A percentile compares a stretch with the other conserved stretches of the same genome.
These are phyloP conservation scores for Yasuhikotakia modesta DNA, from an alignment of 2,797 vertebrate species.

Conservation along the genomic window DNA sequence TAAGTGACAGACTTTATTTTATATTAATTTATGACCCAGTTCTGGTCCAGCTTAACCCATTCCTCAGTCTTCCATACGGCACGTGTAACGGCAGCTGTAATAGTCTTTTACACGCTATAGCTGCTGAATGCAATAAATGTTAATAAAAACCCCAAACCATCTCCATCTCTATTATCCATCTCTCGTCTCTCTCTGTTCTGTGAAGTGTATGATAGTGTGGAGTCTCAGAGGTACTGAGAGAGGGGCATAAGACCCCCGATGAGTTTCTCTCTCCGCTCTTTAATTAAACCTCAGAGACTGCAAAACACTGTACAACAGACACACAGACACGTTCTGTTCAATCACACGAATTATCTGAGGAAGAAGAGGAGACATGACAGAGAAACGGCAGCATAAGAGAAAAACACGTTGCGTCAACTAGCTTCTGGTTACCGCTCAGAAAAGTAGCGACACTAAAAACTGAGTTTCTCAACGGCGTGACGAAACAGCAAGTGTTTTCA, in stretches of 20 bases:
- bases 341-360: neutral
- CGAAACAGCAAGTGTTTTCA: too few species aligned
- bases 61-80: neutral
- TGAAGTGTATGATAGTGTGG: conserved; percentile 39
- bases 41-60: neutral
- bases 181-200: neutral
- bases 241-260: conserved; percentile 29
- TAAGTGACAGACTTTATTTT: neutral
- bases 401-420: too few species aligned
- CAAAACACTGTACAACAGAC: neutral
- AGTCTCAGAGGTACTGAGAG: conserved; percentile 18
- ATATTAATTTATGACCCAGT: neutral
- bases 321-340: conserved; percentile 24
- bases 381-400: conserved; percentile 25
- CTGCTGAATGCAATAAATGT: neutral
- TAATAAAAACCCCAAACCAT: neutral
- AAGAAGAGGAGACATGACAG: neutral
- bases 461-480: too few species aligned
- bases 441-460: too few species aligned
- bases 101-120: neutral
- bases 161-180: neutral
- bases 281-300: conserved; percentile 51
- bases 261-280: conserved; percentile 38
- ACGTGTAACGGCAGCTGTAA: neutral
- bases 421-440: too few species aligned